Conservation (phyloP, 2,888 invertebrate genomes). For the Apotomis betuletana region DNA sequence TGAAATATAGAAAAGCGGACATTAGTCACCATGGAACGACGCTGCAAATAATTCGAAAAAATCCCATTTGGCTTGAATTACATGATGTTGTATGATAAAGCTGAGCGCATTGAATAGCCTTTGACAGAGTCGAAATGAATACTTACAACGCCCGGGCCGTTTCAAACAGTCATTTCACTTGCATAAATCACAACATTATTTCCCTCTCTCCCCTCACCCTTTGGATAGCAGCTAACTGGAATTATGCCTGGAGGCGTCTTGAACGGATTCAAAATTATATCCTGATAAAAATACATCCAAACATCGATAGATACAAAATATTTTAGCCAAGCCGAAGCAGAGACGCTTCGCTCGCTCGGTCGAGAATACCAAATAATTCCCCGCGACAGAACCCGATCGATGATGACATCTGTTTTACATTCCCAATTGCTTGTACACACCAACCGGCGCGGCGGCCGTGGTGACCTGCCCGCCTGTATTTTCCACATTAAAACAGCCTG, state of each 20-base stretch:
- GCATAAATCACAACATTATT: constrained; percentile 74
- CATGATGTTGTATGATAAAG: constrained; percentile 7
- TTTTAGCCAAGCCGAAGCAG: too few relatives aligned
- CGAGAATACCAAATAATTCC: not conserved
- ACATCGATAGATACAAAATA: too few relatives aligned
- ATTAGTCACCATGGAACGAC: not conserved
- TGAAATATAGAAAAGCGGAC: not conserved
- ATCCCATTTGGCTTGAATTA: constrained; percentile 2
- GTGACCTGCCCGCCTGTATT: constrained; percentile 55
- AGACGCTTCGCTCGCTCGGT: too few relatives aligned
- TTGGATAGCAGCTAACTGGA: constrained; percentile 52
- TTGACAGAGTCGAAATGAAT: constrained; percentile 52
- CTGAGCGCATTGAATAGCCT: constrained; percentile 38
- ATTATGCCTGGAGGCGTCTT: constrained; percentile 49
- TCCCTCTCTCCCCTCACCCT: constrained; percentile 51
- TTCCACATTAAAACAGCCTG: constrained; percentile 60
- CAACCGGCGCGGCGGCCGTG: constrained; percentile 45
- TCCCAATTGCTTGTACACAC: constrained; percentile 53
- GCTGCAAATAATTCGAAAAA: not conserved
- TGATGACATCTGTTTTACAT: constrained; percentile 52
- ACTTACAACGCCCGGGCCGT: constrained; percentile 55
- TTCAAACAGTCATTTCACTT: constrained; percentile 62
- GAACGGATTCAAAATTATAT: not conserved
- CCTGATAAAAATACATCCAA: too few relatives aligned
- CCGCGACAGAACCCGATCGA: constrained; percentile 38